Base-by-base conservation (phyloP, 1,140 invertebrate species). In the Popillia japonica region DNA sequence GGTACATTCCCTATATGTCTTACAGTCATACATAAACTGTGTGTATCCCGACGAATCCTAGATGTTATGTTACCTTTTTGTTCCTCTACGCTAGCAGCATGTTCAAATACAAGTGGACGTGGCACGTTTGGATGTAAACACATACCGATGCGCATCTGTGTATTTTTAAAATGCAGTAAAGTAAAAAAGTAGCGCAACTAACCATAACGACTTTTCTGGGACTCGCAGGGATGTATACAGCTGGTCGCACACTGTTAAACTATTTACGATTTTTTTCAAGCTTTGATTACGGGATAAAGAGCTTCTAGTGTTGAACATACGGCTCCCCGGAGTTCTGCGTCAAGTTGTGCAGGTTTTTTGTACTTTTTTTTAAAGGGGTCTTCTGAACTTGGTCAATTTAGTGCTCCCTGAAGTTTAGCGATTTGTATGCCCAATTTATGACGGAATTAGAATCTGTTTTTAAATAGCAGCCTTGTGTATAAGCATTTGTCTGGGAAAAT, bases 151-250 rank as follows among this genome's bases (percentile, higher is more conserved):
- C 48, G 48, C 48, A 55, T 55, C 48, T 17, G 48, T 55, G 14
- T 55, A 55, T 55, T 55, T 55, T 55, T 55, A 55, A 55, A 55
- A 55, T 55, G 48, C 48, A 55, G 48, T 55, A 55, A 55, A 55
- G 9, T n/a, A 55, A 55, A 55, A 55, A 55, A 44, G 17, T n/a
- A 17, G 48, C 14, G 48, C 48, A 55, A 17, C 48, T 55, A 55
- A 55, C 48, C 48, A n/a, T 55, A 55, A 55, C 48, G 48, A 55
- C 48, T 55, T 55, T 55, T 34, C 48, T 17, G 14, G 48, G 48
- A 17, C 17, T 55, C 48, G 17, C 14, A 17, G 48, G 48, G 48
- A 17, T 55, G 48, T 17, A 55, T 55, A 55, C 48, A 55, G 48
- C 48, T 55, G 48, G 48, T 55, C 14, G 48, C 48, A 55, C 48